Conservation (phyloP, 2,113 vertebrate species). For the Brevimyrus niger region DNA sequence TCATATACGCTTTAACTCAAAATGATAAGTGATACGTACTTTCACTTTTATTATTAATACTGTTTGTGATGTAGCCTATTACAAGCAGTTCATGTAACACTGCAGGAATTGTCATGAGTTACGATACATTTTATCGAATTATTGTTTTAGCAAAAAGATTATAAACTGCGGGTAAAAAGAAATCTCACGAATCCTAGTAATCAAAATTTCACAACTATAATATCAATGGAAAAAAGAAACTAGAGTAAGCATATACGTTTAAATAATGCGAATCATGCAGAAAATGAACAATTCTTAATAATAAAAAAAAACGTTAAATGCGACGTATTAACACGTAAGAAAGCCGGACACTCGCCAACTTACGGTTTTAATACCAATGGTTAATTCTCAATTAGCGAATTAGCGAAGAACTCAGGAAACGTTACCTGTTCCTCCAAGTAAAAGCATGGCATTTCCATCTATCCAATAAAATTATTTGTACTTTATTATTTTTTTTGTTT, state of each 20-base stretch:
- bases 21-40: neutral
- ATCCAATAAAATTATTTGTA: neutral
- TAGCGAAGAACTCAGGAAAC: neutral
- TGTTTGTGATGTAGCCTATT: neutral
- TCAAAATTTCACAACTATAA: neutral
- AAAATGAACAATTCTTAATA: neutral
- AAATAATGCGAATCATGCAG: neutral
- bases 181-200: neutral
- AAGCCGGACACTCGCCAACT: neutral
- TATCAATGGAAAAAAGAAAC: neutral
- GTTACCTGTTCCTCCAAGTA: neutral
- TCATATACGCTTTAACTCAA: neutral
- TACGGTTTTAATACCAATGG: neutral
- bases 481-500: neutral
- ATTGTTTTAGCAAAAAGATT: neutral
- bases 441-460: neutral
- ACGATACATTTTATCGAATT: neutral
- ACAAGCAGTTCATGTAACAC: neutral
- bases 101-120: neutral
- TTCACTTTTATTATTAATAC: constrained; percentile 7
- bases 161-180: neutral
- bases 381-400: neutral
- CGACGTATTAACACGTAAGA: neutral
- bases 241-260: neutral
- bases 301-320: neutral